Conservation (phyloP, 2,888 invertebrate genomes). For the Epistrophe grossulariae region DNA sequence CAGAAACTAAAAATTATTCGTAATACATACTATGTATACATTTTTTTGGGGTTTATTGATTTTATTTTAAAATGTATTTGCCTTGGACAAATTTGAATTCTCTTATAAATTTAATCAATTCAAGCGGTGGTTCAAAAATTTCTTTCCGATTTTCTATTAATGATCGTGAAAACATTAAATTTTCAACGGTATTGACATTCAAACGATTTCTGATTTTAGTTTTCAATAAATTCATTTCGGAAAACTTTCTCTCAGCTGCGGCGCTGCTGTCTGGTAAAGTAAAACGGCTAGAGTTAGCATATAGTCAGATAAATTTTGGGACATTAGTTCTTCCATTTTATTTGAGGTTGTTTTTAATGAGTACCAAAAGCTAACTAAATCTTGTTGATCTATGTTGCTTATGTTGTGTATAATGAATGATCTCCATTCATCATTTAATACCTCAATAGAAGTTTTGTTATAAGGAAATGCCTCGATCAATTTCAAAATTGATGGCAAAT, state of each 20-base stretch:
- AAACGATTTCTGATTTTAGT: conserved; percentile 32
- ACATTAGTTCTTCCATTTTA: neutral
- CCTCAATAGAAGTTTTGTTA: too few relatives aligned
- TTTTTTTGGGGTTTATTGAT: too few relatives aligned
- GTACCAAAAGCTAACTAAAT: conserved; percentile 22
- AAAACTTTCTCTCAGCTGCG: conserved; percentile 38
- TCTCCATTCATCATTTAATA: too few relatives aligned
- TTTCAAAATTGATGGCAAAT: too few relatives aligned
- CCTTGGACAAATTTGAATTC: too few relatives aligned
- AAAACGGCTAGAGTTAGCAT: conserved; percentile 31
- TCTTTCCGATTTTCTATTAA: neutral
- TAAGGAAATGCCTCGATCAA: too few relatives aligned
- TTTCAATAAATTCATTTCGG: conserved; percentile 34
- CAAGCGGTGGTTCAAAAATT: neutral
- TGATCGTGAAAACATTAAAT: conserved; percentile 36
- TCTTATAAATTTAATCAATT: too few relatives aligned
- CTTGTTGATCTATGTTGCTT: conserved; percentile 20
- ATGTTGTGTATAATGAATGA: conserved; percentile 36
- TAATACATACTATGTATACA: too few relatives aligned
- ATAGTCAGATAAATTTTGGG: conserved; percentile 14
- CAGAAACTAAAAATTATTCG: too few relatives aligned
- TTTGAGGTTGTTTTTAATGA: conserved; percentile 12
- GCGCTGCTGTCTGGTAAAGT: conserved; percentile 48
- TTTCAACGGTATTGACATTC: conserved; percentile 4
- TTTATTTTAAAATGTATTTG: too few relatives aligned